Conservation (phyloP, 2,888 invertebrate genomes). For the Melanchra persicariae region DNA sequence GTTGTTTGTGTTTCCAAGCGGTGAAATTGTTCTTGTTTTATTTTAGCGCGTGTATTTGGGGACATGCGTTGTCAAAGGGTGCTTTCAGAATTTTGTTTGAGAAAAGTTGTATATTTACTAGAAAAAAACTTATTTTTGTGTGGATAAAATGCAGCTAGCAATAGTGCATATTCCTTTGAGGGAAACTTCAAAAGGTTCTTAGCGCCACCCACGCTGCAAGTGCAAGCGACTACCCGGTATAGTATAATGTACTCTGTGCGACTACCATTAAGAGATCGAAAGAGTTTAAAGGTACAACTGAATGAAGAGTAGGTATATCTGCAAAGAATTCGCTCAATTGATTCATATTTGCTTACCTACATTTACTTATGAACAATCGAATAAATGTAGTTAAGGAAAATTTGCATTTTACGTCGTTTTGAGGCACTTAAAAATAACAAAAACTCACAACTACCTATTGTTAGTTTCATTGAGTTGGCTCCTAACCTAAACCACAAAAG, state of each 20-base stretch:
- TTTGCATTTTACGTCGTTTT: neutral
- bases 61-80: neutral
- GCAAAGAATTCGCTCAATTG: constrained; percentile 1
- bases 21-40: neutral
- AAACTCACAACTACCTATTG: neutral
- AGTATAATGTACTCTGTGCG: too few species aligned
- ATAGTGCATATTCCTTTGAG: constrained; percentile 20
- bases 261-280: neutral
- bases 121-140: neutral
- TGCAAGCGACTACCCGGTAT: neutral
- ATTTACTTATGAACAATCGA: neutral
- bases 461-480: neutral
- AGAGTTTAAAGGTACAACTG: constrained; percentile 2
- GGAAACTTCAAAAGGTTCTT: constrained; percentile 8
- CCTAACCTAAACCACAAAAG: neutral
- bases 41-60: neutral
- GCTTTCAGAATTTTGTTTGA: neutral
- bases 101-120: neutral
- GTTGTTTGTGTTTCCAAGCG: constrained; percentile 2
- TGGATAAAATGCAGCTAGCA: neutral
- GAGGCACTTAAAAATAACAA: neutral
- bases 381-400: neutral
- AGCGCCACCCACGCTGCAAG: constrained; percentile 25
- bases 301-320: neutral
- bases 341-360: neutral